These are phyloP conservation scores for Myanophis thanlyinensis DNA, from an alignment of 2,113 vertebrate species.

Conservation along the genomic window DNA sequence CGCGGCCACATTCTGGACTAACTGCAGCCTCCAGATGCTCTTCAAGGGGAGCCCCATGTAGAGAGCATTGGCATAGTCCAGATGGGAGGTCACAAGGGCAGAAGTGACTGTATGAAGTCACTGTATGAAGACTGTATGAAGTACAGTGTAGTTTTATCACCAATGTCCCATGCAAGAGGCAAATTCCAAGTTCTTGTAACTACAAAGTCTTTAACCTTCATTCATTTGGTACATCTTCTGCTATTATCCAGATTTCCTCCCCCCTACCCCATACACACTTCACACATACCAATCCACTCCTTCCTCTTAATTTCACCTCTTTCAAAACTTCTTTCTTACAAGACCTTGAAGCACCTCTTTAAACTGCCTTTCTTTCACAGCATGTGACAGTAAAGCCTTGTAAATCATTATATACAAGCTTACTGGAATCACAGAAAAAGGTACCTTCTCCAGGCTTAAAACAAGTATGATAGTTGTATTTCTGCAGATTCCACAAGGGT, in stretches of 20 bases:
- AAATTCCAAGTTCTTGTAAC: neutral
- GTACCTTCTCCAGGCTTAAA: neutral
- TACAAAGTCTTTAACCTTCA: neutral
- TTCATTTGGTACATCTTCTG: neutral
- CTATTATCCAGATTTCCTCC: neutral
- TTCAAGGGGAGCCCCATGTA: too few relatives aligned
- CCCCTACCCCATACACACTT: rapidly evolving
- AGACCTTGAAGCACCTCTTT: neutral
- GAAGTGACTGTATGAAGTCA: too few relatives aligned
- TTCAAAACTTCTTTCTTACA: neutral
- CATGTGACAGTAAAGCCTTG: neutral
- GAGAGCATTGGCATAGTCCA: too few relatives aligned
- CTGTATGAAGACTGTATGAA: too few relatives aligned
- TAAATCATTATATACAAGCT: neutral
- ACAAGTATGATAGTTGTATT: neutral
- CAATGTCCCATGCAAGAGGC: neutral
- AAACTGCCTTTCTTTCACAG: neutral
- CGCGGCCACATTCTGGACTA: too few relatives aligned
- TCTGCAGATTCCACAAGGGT: neutral
- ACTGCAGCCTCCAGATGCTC: too few relatives aligned
- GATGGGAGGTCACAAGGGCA: too few relatives aligned
- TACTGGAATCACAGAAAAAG: neutral
- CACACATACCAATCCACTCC: neutral
- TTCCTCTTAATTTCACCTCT: neutral
- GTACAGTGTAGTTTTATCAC: neutral